Percentiles rank a stretch among this genome's conserved stretches.
Evolutionary conservation across 1,140 invertebrate genomes (phyloP).

Genomic region (Theocolax elegans): DNA sequence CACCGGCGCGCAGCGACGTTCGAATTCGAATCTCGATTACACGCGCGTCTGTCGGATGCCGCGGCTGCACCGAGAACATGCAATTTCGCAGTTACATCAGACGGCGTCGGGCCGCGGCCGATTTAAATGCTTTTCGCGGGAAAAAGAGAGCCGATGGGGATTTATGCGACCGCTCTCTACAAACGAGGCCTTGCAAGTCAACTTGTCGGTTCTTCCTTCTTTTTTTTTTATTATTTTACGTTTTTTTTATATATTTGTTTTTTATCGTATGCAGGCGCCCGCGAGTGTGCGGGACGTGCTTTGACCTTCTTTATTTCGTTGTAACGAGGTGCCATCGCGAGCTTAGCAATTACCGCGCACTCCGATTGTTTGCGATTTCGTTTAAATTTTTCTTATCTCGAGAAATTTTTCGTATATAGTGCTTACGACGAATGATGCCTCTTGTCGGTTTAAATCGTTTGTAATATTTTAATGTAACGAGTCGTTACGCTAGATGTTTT

Average conservation of each 20-base stretch:
- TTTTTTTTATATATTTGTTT: too few species aligned
- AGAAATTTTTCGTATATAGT: too few species aligned
- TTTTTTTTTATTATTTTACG: too few species aligned
- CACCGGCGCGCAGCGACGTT: background rate
- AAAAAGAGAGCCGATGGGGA: background rate
- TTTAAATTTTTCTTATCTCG: too few species aligned
- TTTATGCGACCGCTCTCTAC: background rate
- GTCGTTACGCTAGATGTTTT: too few species aligned
- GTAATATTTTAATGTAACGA: too few species aligned
- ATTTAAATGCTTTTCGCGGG: slow-evolving; percentile 25
- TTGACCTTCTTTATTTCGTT: background rate
- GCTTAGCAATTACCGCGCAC: background rate
- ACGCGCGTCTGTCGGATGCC: background rate
- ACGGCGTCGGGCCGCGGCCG: background rate
- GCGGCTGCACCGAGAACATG: background rate
- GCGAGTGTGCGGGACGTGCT: background rate
- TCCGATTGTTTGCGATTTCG: background rate
- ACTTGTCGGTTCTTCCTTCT: too few species aligned
- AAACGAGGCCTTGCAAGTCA: too few species aligned
- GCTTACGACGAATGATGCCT: too few species aligned
- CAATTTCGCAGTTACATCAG: slow-evolving; percentile 30
- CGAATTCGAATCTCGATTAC: slow-evolving; percentile 17
- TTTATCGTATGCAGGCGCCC: too few species aligned
- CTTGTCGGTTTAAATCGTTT: too few species aligned
- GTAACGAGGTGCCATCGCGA: background rate